Conservation (phyloP, 2,888 invertebrate genomes). For the Tridacna gigas region DNA sequence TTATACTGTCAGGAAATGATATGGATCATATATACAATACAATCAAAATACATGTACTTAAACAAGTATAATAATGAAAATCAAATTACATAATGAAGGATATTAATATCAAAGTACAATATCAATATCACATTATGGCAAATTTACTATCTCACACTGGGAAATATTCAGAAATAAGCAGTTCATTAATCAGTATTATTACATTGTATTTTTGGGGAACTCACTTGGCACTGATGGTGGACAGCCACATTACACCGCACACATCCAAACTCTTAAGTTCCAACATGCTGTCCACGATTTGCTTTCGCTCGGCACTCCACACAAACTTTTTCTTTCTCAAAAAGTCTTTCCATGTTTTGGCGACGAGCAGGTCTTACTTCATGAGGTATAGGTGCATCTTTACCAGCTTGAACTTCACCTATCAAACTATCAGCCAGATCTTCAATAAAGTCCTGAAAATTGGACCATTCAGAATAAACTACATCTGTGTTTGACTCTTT, state of each 20-base stretch:
- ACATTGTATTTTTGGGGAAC: no score
- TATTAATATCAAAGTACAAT: no score
- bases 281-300: conserved; percentile 23
- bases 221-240: no score
- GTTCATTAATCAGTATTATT: no score
- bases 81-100: no score
- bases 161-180: no score
- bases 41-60: conserved; percentile 35
- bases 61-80: no score
- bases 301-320: conserved; percentile 20
- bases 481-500: conserved; percentile 21
- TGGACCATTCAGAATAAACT: conserved; percentile 27
- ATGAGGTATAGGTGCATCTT: conserved; percentile 10
- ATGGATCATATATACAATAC: no score
- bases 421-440: conserved; percentile 34
- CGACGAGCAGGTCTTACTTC: no score
- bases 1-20: no score
- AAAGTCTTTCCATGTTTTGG: conserved; percentile 28
- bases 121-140: conserved; percentile 24
- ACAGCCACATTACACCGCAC: conserved; percentile 39
- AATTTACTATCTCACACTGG: no score
- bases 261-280: conserved; percentile 38
- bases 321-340: conserved; percentile 37
- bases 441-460: conserved; percentile 45
- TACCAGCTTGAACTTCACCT: conserved; percentile 4